Conservation (phyloP, 2,113 vertebrate genomes). For the Orientallactaga bullata region DNA sequence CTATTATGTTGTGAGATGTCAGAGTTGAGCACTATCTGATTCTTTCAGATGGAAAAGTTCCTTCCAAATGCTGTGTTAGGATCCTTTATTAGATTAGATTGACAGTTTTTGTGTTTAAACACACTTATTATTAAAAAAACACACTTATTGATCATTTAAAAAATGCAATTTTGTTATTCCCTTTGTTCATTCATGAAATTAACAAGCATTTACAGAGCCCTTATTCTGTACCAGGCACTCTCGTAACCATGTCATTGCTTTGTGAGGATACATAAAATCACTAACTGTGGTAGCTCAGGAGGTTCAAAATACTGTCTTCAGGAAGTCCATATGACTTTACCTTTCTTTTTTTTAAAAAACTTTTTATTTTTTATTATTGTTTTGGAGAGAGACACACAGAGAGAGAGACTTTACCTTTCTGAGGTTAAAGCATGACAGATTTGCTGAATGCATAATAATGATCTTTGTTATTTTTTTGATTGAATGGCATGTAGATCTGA, state of each 20-base stretch:
- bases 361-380: too few species aligned
- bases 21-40: background rate
- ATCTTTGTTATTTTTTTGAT: conserved; percentile 27
- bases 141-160: conserved; percentile 12
- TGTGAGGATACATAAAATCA: conserved; percentile 9
- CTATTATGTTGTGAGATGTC: conserved; percentile 24
- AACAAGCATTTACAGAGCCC: conserved; percentile 19
- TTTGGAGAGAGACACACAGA: too few species aligned
- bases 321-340: background rate
- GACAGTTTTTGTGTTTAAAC: conserved; percentile 16
- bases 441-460: conserved; percentile 27
- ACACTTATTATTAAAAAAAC: conserved; percentile 5
- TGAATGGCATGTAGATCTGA: conserved; percentile 14
- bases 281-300: conserved; percentile 15
- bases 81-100: background rate
- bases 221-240: background rate
- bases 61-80: background rate
- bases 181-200: conserved; percentile 48
- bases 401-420: background rate
- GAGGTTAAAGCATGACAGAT: background rate
- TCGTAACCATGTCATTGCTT: background rate
- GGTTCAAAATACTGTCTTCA: background rate
- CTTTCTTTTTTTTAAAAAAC: too few species aligned
- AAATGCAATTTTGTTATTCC: conserved; percentile 29
- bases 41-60: background rate